Evolutionary conservation across 2,888 invertebrate genomes (phyloP), one percentile per base, ranked within the genome.

Genomic region (Nezara viridula): DNA sequence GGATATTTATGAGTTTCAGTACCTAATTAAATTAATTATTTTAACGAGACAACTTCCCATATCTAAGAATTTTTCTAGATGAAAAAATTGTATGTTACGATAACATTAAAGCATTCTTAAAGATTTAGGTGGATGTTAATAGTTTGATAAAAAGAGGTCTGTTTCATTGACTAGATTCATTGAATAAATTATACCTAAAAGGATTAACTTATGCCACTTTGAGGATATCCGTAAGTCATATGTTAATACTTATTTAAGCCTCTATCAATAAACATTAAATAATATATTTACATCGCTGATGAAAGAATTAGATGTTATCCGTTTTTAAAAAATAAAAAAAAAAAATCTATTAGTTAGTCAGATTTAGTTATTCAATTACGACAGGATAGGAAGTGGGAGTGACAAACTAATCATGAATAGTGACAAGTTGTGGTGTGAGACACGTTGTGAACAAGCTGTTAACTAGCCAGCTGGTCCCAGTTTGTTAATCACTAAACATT

Each of bases 401-500:
- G 66, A 73, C 66, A 37, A 73, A 73, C 66, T 73, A 73, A 73
- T 73, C 66, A 37, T 21, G 66, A 37, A 21, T 27, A 60, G 60
- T 60, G 60, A 60, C 60, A 60, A 60, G 60, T 60, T 27, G n/a
- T 73, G 37, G 32, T 32, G 66, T 66, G 27, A 66, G 66, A 66
- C 66, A 66, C 27, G 32, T 73, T 73, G 32, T 73, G 32, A 73
- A 37, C 66, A 73, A 73, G 24, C 37, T 21, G 66, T 37, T 73
- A 73, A 73, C 66, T 32, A 73, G 16, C 6, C 37, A 60, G 32
- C 37, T 73, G 66, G 60, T 27, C 24, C 19, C 37, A 73, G 66
- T 73, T 73, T 73, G 66, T 32, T 73, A 73, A 73, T 73, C 66
- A 73, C 32, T 73, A 73, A 73, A 73, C 66, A 73, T 73, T 73